A percentile compares a stretch with the other conserved stretches of the same genome.
Evolutionary conservation across 2,797 vertebrate genomes (phyloP).

Genomic region (Muscicapa striata): DNA sequence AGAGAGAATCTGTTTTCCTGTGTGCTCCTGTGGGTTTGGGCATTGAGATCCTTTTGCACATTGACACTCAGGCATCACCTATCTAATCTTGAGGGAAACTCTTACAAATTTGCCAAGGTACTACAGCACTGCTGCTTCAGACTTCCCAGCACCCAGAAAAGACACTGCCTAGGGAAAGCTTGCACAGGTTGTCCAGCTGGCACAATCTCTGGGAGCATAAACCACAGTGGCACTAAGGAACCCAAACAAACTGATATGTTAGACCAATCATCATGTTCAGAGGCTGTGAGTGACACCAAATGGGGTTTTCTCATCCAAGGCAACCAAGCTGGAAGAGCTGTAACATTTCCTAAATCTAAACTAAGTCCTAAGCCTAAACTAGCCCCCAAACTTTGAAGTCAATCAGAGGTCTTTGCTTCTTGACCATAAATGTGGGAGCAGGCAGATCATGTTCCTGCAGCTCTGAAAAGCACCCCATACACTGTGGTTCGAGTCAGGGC

Average conservation of each 20-base stretch:
- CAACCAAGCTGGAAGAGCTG: not conserved
- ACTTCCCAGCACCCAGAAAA: not conserved
- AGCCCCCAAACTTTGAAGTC: not conserved
- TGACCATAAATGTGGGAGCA: accelerated
- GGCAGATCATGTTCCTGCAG: not conserved
- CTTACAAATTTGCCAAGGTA: not conserved
- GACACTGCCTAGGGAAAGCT: not conserved
- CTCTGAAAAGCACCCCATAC: not conserved
- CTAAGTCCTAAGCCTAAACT: not conserved
- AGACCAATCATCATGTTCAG: not conserved
- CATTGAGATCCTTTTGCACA: not conserved
- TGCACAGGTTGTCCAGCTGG: not conserved
- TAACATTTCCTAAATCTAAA: not conserved
- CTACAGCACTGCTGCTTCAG: not conserved
- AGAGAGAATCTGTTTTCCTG: not conserved
- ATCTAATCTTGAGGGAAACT: not conserved
- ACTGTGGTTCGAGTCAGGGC: not conserved
- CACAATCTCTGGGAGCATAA: not conserved
- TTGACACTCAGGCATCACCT: not conserved
- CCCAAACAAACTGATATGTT: accelerated
- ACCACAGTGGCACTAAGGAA: not conserved
- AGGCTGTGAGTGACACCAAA: not conserved
- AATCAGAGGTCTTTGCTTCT: not conserved
- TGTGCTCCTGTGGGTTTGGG: not conserved
- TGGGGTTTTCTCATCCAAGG: not conserved